Conservation (phyloP, 2,113 vertebrate species). For the Cyanoramphus novaezelandiae region DNA sequence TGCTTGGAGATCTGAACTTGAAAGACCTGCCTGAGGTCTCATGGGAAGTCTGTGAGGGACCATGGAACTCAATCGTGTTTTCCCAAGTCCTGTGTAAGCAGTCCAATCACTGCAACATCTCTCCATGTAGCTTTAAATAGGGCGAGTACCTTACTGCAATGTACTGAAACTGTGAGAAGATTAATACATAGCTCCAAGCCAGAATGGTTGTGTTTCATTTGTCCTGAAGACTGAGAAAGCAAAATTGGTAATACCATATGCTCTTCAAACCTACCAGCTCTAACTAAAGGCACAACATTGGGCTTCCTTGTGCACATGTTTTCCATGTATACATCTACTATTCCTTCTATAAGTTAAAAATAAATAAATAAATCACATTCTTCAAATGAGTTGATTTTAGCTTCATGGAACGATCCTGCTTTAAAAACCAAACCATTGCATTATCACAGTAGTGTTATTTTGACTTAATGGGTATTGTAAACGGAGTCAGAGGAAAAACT, state of each 20-base stretch:
- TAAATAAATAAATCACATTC: background rate
- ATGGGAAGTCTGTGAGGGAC: background rate
- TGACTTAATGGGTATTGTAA: background rate
- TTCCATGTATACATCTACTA: background rate
- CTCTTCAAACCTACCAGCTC: background rate
- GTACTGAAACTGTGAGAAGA: background rate
- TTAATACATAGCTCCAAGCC: background rate
- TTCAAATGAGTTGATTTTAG: background rate
- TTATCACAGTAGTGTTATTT: background rate
- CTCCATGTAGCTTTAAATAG: background rate
- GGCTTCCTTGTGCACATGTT: background rate
- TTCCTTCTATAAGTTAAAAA: background rate
- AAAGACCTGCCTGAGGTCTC: background rate
- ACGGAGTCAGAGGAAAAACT: background rate
- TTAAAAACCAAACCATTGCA: background rate
- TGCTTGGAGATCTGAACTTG: background rate
- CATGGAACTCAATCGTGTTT: background rate
- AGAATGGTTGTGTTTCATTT: background rate
- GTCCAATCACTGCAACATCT: background rate
- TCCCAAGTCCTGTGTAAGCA: background rate
- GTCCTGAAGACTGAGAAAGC: background rate
- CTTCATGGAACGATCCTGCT: background rate
- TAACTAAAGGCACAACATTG: background rate
- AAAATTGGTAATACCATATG: background rate
- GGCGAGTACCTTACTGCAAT: background rate